Evolutionary conservation across 2,888 invertebrate genomes (phyloP).

Genomic region (Epinotia demarniana): DNA sequence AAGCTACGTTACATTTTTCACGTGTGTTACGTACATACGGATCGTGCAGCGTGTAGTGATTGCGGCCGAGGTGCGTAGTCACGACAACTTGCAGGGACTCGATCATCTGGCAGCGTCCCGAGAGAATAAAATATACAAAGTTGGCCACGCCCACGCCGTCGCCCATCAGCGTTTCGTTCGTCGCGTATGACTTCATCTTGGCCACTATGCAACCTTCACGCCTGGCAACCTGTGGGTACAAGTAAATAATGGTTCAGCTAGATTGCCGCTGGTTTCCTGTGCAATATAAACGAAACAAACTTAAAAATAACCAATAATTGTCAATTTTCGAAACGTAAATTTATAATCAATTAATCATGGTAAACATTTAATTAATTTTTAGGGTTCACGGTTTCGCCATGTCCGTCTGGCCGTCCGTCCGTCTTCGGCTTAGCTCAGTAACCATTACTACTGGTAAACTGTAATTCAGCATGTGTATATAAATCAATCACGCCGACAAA

Average conservation of each 20-base stretch:
- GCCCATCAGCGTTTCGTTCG: slow-evolving; percentile 83
- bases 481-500: no score
- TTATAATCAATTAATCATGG: no score
- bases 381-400: no score
- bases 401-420: no score
- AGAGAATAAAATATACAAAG: slow-evolving; percentile 84
- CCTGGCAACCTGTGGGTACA: slow-evolving; percentile 71
- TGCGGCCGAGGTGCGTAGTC: slow-evolving; percentile 63
- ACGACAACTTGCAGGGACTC: slow-evolving; percentile 81
- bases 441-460: no score
- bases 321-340: no score
- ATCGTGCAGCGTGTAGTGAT: slow-evolving; percentile 76
- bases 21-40: slow-evolving; percentile 67
- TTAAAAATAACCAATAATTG: no score
- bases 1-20: not conserved
- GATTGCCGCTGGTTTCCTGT: no score
- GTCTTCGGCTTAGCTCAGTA: no score
- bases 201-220: slow-evolving; percentile 88
- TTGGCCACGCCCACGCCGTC: slow-evolving; percentile 79
- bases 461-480: no score
- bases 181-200: slow-evolving; percentile 82
- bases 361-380: no score
- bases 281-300: no score
- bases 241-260: slow-evolving; percentile 34
- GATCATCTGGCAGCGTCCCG: slow-evolving; percentile 85